A percentile compares a stretch with the other conserved stretches of the same genome.
These are phyloP conservation scores for Congeria kusceri DNA, from an alignment of 2,888 invertebrate species.

Conservation along the genomic window DNA sequence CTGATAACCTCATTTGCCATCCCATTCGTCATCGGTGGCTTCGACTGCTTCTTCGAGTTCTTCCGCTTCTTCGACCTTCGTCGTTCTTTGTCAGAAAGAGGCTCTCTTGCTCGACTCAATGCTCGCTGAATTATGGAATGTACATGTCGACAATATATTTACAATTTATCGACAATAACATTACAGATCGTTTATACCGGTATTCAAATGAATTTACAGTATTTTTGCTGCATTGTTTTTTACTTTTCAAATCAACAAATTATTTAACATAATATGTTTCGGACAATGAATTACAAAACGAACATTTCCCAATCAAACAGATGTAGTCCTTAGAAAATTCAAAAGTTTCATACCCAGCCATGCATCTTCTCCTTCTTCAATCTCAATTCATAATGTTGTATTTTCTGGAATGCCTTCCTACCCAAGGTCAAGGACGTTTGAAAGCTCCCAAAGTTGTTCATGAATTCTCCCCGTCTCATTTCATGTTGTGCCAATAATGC, in stretches of 20 bases:
- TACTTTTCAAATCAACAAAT: background rate
- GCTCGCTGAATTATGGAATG: conserved; percentile 65
- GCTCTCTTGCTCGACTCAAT: conserved; percentile 77
- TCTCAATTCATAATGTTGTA: conserved; percentile 77
- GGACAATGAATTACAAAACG: background rate
- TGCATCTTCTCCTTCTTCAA: conserved; percentile 78
- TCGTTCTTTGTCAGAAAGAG: conserved; percentile 67
- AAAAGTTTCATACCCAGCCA: conserved; percentile 73
- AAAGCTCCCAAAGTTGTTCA: conserved; percentile 80
- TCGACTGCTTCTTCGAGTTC: conserved; percentile 65
- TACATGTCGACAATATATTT: too few species aligned
- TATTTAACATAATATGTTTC: background rate
- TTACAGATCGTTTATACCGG: too few species aligned
- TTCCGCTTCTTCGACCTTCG: conserved; percentile 64
- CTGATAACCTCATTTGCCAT: conserved; percentile 72
- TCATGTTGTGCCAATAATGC: conserved; percentile 84
- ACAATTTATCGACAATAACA: too few species aligned
- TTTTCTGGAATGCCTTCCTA: conserved; percentile 81
- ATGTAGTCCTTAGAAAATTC: too few species aligned
- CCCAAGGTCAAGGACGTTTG: conserved; percentile 82
- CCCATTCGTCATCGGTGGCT: conserved; percentile 69
- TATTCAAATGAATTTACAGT: too few species aligned
- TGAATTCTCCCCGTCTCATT: conserved; percentile 81
- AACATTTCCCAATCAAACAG: too few species aligned
- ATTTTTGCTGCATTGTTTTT: too few species aligned